Conservation (phyloP, 2,113 vertebrate genomes). For the Emydocephalus ijimae region DNA sequence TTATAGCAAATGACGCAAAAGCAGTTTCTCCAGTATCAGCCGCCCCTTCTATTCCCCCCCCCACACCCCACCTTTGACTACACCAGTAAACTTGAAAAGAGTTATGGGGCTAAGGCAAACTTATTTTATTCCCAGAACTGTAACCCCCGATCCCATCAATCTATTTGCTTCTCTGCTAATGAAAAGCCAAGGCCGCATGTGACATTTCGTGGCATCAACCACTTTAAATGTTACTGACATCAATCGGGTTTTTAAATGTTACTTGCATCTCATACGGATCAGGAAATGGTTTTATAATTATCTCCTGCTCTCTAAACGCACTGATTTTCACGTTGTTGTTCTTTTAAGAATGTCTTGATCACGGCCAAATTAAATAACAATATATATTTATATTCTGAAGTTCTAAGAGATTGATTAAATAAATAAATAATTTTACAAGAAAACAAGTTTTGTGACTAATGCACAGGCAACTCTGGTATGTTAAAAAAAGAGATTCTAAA, state of each 20-base stretch:
- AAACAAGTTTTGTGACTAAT: neutral
- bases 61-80: neutral
- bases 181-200: slow-evolving; percentile 51
- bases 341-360: slow-evolving; percentile 4
- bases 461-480: neutral
- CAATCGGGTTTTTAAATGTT: slow-evolving; percentile 61
- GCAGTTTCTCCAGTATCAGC: neutral
- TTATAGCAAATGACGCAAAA: neutral
- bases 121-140: slow-evolving; percentile 12
- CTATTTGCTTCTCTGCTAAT: slow-evolving; percentile 54
- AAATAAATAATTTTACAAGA: neutral
- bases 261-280: slow-evolving; percentile 47
- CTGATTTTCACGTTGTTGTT: slow-evolving; percentile 25
- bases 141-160: slow-evolving; percentile 47
- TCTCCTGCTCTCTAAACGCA: slow-evolving; percentile 53
- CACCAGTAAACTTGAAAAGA: neutral
- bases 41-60: neutral
- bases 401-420: neutral
- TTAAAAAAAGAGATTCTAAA: fast-evolving
- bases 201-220: slow-evolving; percentile 50
- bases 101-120: slow-evolving; percentile 28
- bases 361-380: slow-evolving; percentile 37
- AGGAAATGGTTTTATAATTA: slow-evolving; percentile 61
- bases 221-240: slow-evolving; percentile 62
- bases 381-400: neutral